Evolutionary conservation across 2,888 invertebrate genomes (phyloP).

Genomic region (Tipula unca): DNA sequence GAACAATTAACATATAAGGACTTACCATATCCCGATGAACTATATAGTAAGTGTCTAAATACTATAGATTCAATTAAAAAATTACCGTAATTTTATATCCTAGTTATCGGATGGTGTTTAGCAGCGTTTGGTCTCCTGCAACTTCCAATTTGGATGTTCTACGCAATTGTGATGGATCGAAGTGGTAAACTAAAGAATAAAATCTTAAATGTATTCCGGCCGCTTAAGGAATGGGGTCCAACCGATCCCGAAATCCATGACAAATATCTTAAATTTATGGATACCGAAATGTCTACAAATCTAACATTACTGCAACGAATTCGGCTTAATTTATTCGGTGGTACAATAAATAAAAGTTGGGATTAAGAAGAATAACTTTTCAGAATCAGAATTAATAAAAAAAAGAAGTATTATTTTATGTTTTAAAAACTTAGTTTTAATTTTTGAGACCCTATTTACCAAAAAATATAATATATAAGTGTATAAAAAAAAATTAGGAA

Average conservation of each 20-base stretch:
- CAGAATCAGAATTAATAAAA: neutral
- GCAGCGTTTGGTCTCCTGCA: conserved; percentile 45
- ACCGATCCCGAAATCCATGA: conserved; percentile 43
- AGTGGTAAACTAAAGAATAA: conserved; percentile 27
- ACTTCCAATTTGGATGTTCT: conserved; percentile 41
- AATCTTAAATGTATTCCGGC: conserved; percentile 42
- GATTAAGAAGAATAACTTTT: too few relatives aligned
- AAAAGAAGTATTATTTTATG: neutral
- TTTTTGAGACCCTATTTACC: neutral
- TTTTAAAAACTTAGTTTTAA: neutral
- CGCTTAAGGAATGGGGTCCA: conserved; percentile 51
- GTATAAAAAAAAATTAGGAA: neutral
- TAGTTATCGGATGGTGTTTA: conserved; percentile 44
- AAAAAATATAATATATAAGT: neutral
- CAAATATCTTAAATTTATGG: conserved; percentile 45
- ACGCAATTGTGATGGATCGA: conserved; percentile 34
- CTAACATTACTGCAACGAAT: conserved; percentile 21
- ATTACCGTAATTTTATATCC: too few relatives aligned
- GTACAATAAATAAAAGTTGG: neutral
- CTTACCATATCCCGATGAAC: conserved; percentile 51
- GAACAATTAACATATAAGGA: conserved; percentile 53
- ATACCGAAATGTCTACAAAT: conserved; percentile 30
- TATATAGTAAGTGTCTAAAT: conserved; percentile 46
- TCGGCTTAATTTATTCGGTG: neutral
- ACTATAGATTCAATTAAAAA: neutral